Evolutionary conservation across 1,140 invertebrate genomes (phyloP).

Genomic region (Orchestia grillus): DNA sequence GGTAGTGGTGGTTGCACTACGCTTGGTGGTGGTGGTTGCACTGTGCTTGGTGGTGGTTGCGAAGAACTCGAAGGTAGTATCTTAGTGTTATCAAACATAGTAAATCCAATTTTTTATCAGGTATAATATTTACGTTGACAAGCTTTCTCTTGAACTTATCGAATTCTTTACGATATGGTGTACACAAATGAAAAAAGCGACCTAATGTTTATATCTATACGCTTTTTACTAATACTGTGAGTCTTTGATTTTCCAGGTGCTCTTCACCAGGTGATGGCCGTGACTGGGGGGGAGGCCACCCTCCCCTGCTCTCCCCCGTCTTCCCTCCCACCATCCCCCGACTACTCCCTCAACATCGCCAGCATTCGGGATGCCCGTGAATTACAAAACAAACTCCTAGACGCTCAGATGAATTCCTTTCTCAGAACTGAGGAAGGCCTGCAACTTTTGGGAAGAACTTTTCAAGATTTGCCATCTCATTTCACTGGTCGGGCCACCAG

Average conservation of each 20-base stretch:
- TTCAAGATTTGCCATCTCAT: conserved; percentile 40
- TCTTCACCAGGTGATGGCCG: conserved; percentile 12
- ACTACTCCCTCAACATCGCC: conserved; percentile 14
- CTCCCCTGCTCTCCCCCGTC: neutral
- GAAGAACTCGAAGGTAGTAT: no score
- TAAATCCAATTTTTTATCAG: no score
- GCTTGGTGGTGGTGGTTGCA: no score
- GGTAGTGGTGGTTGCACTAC: no score
- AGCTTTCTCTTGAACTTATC: neutral
- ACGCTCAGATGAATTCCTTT: conserved; percentile 35
- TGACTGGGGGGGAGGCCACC: neutral
- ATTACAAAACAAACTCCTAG: conserved; percentile 34
- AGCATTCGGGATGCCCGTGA: conserved; percentile 1
- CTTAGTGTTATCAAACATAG: no score
- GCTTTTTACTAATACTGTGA: neutral
- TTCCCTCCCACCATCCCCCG: neutral
- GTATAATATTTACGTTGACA: no score
- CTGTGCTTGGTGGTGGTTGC: no score
- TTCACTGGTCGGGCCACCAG: conserved; percentile 13
- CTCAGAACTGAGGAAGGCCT: conserved; percentile 1
- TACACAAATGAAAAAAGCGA: no score
- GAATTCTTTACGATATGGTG: neutral
- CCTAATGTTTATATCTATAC: no score
- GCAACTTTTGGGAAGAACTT: conserved; percentile 25
- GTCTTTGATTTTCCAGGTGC: neutral